These are phyloP conservation scores for Geodia barretti DNA, from an alignment of 37 sponge, comb jelly and placozoan genomes.

Conservation along the genomic window DNA sequence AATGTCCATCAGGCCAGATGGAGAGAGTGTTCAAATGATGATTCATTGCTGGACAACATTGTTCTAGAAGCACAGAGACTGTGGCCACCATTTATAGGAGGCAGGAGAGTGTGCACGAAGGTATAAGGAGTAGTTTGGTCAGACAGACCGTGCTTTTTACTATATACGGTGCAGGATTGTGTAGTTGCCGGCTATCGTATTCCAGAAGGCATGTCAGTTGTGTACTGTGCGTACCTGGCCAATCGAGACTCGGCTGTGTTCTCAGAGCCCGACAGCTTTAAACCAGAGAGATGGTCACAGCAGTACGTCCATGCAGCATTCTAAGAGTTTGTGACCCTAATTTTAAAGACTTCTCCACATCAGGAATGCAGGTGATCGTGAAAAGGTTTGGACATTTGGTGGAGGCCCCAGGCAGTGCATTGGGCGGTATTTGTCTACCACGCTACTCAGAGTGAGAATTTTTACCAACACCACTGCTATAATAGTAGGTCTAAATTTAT, in stretches of 20 bases:
- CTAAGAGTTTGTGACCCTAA: background rate
- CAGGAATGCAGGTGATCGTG: constrained; percentile 60
- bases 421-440: constrained; percentile 59
- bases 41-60: constrained; percentile 37
- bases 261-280: constrained; percentile 70
- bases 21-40: constrained; percentile 27
- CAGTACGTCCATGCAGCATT: constrained; percentile 24
- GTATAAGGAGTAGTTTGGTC: constrained; percentile 40
- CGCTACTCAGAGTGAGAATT: constrained; percentile 51
- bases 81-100: constrained; percentile 92
- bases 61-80: constrained; percentile 78
- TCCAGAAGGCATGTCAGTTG: constrained; percentile 61
- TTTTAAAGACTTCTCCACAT: too few relatives aligned
- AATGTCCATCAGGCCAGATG: constrained; percentile 22
- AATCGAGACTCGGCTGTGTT: constrained; percentile 76
- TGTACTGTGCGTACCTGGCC: constrained; percentile 62
- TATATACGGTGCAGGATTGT: constrained; percentile 46
- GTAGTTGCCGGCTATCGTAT: constrained; percentile 68
- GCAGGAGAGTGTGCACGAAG: constrained; percentile 56
- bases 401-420: constrained; percentile 84
- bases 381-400: constrained; percentile 89
- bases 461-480: too few relatives aligned
- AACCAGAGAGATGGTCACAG: constrained; percentile 78
- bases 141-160: background rate
- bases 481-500: too few relatives aligned